Percentiles rank a stretch among this genome's conserved stretches.
Conservation (phyloP, 1,140 invertebrate genomes). For the Cherax quadricarinatus region DNA sequence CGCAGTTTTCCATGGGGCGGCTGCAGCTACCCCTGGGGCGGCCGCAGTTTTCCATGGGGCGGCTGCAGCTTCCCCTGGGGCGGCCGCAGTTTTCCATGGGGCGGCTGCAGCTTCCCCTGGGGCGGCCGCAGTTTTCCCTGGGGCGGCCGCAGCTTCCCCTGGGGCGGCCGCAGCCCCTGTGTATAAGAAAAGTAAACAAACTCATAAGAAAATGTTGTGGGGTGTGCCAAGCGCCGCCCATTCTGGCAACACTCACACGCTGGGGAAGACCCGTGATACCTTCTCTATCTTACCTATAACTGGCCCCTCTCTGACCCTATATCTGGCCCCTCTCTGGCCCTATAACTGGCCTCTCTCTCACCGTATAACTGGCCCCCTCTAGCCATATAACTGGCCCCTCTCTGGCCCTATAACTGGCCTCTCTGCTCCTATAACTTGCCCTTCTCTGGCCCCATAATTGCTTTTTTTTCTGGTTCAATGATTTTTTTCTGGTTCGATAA, state of each 20-base stretch:
- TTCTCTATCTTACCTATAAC: neutral
- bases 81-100: too few species aligned
- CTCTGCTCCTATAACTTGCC: too few species aligned
- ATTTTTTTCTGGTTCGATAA: neutral
- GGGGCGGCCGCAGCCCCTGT: neutral
- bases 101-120: too few species aligned
- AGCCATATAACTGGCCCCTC: neutral
- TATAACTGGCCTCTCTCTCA: neutral
- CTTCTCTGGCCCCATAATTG: neutral
- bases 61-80: too few species aligned
- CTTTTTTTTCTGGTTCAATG: neutral
- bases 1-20: too few species aligned
- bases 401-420: neutral
- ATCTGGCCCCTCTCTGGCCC: neutral
- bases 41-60: too few species aligned
- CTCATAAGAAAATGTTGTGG: neutral
- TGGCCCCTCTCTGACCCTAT: neutral
- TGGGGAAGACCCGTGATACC: neutral
- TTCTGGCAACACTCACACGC: neutral
- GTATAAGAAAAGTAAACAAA: constrained; percentile 16
- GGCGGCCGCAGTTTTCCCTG: too few species aligned
- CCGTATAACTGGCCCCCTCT: neutral
- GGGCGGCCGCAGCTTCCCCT: neutral
- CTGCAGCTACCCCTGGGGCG: too few species aligned
- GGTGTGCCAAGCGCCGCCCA: neutral